Conservation (phyloP, 2,888 invertebrate genomes). For the Augochlorella aurata region DNA sequence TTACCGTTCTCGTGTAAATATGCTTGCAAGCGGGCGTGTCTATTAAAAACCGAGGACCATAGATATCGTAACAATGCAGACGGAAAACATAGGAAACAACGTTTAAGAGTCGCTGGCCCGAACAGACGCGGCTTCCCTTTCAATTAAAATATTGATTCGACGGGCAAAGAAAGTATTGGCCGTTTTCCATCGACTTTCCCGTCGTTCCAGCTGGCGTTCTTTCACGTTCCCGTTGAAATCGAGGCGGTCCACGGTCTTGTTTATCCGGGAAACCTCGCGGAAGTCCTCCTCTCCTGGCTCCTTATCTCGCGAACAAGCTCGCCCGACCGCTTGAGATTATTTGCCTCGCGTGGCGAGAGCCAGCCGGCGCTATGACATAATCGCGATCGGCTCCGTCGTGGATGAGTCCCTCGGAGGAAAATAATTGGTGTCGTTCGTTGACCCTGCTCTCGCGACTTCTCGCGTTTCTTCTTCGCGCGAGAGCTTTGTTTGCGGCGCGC, state of each 20-base stretch:
- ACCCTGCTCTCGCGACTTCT: not conserved
- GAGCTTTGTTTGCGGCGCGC: not conserved
- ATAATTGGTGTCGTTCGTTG: conserved; percentile 22
- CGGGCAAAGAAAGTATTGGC: conserved; percentile 31
- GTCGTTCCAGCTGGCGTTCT: not conserved
- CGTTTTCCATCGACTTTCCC: not conserved
- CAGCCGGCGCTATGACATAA: conserved; percentile 29
- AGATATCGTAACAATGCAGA: not conserved
- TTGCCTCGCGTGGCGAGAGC: conserved; percentile 2
- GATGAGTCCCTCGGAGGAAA: conserved; percentile 13
- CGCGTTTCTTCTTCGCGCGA: conserved; percentile 6
- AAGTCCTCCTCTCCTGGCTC: conserved; percentile 6
- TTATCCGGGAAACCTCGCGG: not conserved
- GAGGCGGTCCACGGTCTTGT: conserved; percentile 24
- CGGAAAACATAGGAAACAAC: not conserved
- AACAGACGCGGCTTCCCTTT: not conserved
- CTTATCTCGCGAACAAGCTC: conserved; percentile 8
- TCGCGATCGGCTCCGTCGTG: conserved; percentile 21
- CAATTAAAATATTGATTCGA: conserved; percentile 40
- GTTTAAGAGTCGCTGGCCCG: not conserved
- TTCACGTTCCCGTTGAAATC: conserved; percentile 15
- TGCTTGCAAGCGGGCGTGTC: not conserved
- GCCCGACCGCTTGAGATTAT: not conserved
- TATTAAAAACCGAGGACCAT: not conserved
- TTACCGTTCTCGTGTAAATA: not conserved